phyloP scores from a whole-genome alignment of 2,113 vertebrate genomes.

The Daboia siamensis region DNA sequence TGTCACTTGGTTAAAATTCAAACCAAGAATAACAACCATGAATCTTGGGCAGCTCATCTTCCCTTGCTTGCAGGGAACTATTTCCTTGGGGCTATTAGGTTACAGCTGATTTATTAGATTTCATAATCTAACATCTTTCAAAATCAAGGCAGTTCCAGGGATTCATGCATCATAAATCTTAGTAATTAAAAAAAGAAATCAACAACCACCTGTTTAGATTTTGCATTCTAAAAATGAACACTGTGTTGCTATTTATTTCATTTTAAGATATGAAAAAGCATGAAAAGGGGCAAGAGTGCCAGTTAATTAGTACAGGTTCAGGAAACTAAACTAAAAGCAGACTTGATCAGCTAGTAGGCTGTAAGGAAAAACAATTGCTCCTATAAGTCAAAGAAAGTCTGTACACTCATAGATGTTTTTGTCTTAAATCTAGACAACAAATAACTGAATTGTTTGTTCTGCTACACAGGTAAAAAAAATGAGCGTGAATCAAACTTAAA shows the following conservation, averaged over 20 bases:
- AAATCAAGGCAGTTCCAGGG: neutral
- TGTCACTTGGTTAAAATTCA: neutral
- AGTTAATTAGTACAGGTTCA: conserved; percentile 44
- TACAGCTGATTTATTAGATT: neutral
- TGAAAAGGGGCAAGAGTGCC: conserved; percentile 37
- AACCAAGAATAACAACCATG: neutral
- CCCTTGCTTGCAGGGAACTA: neutral
- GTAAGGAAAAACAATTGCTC: conserved; percentile 6
- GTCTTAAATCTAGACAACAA: neutral
- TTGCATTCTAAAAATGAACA: neutral
- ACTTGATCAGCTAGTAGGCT: conserved; percentile 1
- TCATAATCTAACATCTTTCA: neutral
- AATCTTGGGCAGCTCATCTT: neutral
- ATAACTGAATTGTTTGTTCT: neutral
- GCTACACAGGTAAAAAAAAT: neutral
- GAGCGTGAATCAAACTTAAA: neutral
- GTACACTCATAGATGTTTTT: neutral
- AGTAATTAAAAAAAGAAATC: neutral
- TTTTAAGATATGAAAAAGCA: neutral
- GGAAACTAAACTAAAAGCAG: conserved; percentile 19
- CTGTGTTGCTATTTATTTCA: neutral
- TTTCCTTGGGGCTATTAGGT: neutral
- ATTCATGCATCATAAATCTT: neutral
- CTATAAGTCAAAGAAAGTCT: neutral
- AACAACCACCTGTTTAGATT: neutral